Conservation (phyloP, 2,888 invertebrate genomes). For the Troides aeacus region DNA sequence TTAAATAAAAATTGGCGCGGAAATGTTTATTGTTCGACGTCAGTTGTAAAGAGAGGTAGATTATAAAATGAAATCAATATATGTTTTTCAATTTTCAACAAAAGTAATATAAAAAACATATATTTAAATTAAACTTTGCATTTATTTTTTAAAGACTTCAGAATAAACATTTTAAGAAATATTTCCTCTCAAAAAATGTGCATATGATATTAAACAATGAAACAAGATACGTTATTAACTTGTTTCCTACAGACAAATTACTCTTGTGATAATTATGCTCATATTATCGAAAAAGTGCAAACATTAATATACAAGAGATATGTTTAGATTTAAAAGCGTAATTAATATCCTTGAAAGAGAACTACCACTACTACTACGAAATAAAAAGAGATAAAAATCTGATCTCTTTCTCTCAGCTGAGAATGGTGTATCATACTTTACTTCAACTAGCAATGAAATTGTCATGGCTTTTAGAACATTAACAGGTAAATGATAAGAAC, state of each 20-base stretch:
- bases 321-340: no score
- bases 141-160: background rate
- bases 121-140: background rate
- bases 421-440: no score
- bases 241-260: background rate
- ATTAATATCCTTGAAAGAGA: no score
- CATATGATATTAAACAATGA: background rate
- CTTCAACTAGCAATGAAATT: no score
- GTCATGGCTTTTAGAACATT: no score
- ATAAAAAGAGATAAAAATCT: no score
- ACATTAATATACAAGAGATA: background rate
- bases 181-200: background rate
- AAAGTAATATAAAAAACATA: background rate
- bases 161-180: background rate
- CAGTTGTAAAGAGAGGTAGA: background rate
- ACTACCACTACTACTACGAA: no score
- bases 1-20: background rate
- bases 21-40: background rate
- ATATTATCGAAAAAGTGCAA: background rate
- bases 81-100: background rate
- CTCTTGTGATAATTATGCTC: background rate
- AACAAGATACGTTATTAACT: background rate
- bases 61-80: background rate
- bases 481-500: no score
- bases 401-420: no score